These are phyloP conservation scores for Typhlichthys eigenmanni DNA, from an alignment of 2,797 vertebrate species.

Conservation along the genomic window DNA sequence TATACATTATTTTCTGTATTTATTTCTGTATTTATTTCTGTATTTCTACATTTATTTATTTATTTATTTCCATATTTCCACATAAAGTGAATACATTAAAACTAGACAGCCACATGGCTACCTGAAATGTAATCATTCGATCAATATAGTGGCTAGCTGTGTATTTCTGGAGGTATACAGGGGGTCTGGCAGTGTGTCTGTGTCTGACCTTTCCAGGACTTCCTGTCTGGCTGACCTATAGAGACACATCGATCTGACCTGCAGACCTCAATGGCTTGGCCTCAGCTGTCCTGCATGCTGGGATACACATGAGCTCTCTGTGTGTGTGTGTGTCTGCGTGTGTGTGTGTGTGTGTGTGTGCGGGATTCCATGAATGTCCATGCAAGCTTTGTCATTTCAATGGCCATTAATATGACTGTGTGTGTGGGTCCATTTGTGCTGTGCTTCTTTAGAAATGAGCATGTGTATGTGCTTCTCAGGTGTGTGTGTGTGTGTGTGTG, in stretches of 20 bases:
- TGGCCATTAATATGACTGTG: background rate
- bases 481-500: constrained; percentile 2
- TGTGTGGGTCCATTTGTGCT: background rate
- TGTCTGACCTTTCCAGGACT: constrained; percentile 44
- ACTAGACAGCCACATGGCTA: too few species aligned
- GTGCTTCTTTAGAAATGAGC: background rate
- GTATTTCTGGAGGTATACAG: constrained; percentile 22
- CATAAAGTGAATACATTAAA: too few species aligned
- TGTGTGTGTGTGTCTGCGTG: background rate
- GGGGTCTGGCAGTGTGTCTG: constrained; percentile 20
- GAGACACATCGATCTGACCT: constrained; percentile 45
- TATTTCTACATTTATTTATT: too few species aligned
- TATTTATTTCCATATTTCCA: too few species aligned
- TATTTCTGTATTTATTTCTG: too few species aligned
- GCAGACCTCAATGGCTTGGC: constrained; percentile 3
- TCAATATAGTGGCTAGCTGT: background rate
- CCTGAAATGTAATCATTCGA: too few species aligned
- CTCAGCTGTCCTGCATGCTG: constrained; percentile 4
- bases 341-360: constrained; percentile 2
- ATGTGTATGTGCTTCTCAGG: background rate
- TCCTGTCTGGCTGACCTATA: constrained; percentile 22
- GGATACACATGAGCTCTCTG: background rate
- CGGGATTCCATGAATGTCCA: background rate
- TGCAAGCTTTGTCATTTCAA: background rate
- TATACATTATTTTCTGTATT: too few species aligned